A percentile compares a stretch with the other conserved stretches of the same genome.
These are phyloP conservation scores for Brachionus angularis DNA, from an alignment of 1,140 invertebrate species.

Conservation along the genomic window DNA sequence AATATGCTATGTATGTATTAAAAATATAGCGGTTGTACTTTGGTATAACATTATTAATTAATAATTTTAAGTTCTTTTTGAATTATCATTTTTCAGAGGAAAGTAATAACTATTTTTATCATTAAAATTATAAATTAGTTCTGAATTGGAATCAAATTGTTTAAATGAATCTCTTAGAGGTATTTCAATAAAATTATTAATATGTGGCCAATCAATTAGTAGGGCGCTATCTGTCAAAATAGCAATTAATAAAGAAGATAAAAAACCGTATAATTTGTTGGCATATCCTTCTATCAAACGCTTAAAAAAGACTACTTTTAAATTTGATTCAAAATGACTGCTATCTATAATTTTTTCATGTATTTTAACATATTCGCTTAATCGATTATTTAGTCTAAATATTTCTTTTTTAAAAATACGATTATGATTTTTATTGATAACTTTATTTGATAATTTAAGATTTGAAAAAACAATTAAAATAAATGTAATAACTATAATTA, in stretches of 20 bases:
- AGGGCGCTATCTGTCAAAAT: neutral
- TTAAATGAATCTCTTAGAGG: neutral
- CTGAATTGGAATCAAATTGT: neutral
- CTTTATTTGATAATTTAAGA: too few relatives aligned
- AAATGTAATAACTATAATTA: too few relatives aligned
- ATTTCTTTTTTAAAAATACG: too few relatives aligned
- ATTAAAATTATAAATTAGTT: neutral
- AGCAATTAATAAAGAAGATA: neutral
- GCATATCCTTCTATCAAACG: neutral
- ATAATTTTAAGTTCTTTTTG: neutral
- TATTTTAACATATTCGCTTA: too few relatives aligned
- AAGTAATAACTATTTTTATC: neutral
- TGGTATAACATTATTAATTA: neutral
- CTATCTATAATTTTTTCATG: too few relatives aligned
- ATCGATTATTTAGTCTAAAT: too few relatives aligned
- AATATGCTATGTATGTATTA: neutral
- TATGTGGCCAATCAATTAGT: neutral
- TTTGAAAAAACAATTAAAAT: too few relatives aligned
- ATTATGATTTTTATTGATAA: too few relatives aligned
- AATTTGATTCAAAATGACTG: too few relatives aligned
- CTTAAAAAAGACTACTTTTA: too few relatives aligned
- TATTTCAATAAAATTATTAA: neutral
- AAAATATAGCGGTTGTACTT: neutral
- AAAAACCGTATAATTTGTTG: neutral
- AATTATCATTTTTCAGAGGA: neutral